Percentiles rank a stretch among this genome's conserved stretches.
These are phyloP conservation scores for Poecilus cupreus DNA, from an alignment of 2,888 invertebrate genomes.

Conservation along the genomic window DNA sequence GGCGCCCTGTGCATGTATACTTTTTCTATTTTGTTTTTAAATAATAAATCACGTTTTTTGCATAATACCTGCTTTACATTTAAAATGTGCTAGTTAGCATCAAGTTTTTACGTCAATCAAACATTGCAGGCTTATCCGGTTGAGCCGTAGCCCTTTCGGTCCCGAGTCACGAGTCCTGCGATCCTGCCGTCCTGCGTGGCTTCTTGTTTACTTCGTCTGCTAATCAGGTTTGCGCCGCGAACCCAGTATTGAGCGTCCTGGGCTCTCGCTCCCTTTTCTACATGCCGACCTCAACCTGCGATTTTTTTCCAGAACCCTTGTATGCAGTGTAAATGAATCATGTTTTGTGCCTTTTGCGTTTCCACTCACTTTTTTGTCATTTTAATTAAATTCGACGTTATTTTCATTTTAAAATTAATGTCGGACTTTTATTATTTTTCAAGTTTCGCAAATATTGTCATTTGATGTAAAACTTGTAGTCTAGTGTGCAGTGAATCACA, in stretches of 20 bases:
- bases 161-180: no score
- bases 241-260: constrained; percentile 43
- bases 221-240: constrained; percentile 42
- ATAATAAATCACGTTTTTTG: background rate
- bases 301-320: constrained; percentile 26
- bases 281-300: background rate
- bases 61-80: constrained; percentile 23
- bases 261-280: background rate
- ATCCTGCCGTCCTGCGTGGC: constrained; percentile 27
- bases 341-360: constrained; percentile 31
- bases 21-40: background rate
- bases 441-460: background rate
- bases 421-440: constrained; percentile 8
- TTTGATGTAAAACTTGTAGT: background rate
- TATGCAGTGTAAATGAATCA: constrained; percentile 42
- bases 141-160: background rate
- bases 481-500: no score
- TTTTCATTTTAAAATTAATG: constrained; percentile 17
- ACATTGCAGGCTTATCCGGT: constrained; percentile 30
- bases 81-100: constrained; percentile 1
- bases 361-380: constrained; percentile 27
- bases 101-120: constrained; percentile 44
- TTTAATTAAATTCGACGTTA: constrained; percentile 40
- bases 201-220: constrained; percentile 47
- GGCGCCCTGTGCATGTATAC: background rate